A percentile compares a stretch with the other conserved stretches of the same genome.
Conservation (phyloP, 2,888 invertebrate species). For the Oxytorus armatus region DNA sequence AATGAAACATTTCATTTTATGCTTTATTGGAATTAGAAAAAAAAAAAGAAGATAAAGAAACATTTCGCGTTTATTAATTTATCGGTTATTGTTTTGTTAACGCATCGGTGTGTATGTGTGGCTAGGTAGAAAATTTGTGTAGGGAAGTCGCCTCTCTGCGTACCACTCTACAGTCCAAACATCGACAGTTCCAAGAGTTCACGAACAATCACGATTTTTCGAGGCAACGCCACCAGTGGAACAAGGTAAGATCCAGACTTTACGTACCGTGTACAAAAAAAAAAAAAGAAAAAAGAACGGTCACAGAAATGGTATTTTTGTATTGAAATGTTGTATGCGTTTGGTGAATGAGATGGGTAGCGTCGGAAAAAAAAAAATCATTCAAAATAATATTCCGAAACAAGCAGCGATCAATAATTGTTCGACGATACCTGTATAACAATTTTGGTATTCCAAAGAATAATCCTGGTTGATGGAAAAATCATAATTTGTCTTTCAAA, state of each 20-base stretch:
- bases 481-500: too few relatives aligned
- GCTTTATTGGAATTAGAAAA: slow-evolving; percentile 8
- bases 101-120: slow-evolving; percentile 85
- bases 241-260: slow-evolving; percentile 78
- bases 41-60: neutral
- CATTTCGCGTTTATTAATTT: slow-evolving; percentile 58
- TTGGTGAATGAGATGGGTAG: too few relatives aligned
- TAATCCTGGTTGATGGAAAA: too few relatives aligned
- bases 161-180: slow-evolving; percentile 83
- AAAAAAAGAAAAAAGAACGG: neutral
- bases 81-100: slow-evolving; percentile 77
- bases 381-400: too few relatives aligned
- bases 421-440: too few relatives aligned
- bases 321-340: neutral
- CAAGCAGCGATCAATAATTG: too few relatives aligned
- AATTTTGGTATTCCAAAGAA: too few relatives aligned
- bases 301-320: neutral
- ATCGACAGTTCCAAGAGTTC: slow-evolving; percentile 83
- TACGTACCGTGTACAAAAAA: slow-evolving; percentile 26
- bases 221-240: slow-evolving; percentile 76
- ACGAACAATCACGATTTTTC: slow-evolving; percentile 80
- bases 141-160: slow-evolving; percentile 84
- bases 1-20: slow-evolving; percentile 24
- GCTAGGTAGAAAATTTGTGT: slow-evolving; percentile 84
- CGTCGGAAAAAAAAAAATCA: too few relatives aligned